Conservation (phyloP, 35 echinoderm and acorn worm species). For the Apostichopus parvimensis region DNA sequence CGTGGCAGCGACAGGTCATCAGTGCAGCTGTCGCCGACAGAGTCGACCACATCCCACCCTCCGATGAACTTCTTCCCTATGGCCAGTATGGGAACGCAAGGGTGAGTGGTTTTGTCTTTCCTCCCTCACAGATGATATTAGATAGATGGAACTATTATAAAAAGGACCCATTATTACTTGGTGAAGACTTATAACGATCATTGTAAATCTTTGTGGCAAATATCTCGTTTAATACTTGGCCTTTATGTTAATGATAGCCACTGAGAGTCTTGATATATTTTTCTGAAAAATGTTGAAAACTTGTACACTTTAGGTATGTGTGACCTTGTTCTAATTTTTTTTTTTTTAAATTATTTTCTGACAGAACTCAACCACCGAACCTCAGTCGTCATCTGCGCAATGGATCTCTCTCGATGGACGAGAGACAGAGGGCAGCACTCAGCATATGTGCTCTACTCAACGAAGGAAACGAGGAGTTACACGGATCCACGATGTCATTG, state of each 20-base stretch:
- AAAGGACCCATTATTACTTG: no score
- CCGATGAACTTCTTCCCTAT: constrained; percentile 74
- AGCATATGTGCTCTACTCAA: constrained; percentile 56
- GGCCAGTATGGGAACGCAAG: constrained; percentile 53
- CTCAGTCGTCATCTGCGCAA: constrained; percentile 51
- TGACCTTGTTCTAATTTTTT: no score
- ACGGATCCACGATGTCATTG: constrained; percentile 47
- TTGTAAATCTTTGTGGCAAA: no score
- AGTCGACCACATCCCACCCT: constrained; percentile 79
- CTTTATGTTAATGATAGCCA: no score
- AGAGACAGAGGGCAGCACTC: constrained; percentile 56
- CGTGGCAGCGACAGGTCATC: constrained; percentile 42
- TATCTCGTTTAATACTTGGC: no score
- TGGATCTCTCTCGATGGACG: constrained; percentile 64
- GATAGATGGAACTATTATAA: no score
- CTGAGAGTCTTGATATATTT: no score
- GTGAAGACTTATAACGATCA: no score
- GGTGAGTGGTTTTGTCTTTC: constrained; percentile 15
- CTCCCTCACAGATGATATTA: no score
- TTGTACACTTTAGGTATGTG: no score
- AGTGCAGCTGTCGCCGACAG: constrained; percentile 66
- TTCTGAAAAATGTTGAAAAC: no score
- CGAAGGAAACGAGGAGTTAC: constrained; percentile 46
- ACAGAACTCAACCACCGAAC: constrained; percentile 12
- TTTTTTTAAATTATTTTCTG: background rate